Conservation (phyloP, 1,140 invertebrate genomes). For the Drosophila elegans region DNA sequence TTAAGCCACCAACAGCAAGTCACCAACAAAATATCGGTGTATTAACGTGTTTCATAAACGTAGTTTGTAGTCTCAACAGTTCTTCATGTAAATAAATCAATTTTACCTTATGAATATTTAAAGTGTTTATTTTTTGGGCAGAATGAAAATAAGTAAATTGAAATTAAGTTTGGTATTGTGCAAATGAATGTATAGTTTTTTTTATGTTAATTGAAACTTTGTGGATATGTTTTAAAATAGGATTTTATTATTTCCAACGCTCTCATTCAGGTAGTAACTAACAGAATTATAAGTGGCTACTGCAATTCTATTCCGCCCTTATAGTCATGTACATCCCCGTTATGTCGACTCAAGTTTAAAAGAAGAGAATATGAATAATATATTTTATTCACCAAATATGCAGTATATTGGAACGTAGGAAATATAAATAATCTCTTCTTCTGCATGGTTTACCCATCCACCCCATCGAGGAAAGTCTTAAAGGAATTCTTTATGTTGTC, state of each 20-base stretch:
- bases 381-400: constrained; percentile 6
- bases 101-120: constrained; percentile 39
- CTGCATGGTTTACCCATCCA: constrained; percentile 61
- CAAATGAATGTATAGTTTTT: too few species aligned
- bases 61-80: constrained; percentile 51
- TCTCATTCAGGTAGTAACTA: too few species aligned
- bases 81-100: constrained; percentile 69
- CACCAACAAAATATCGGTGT: constrained; percentile 34
- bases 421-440: constrained; percentile 16
- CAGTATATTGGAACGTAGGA: constrained; percentile 8
- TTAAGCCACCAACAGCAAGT: constrained; percentile 51
- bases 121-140: not conserved
- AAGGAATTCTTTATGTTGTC: constrained; percentile 86
- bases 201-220: too few species aligned
- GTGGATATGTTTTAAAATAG: too few species aligned
- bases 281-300: too few species aligned
- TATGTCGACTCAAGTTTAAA: too few species aligned
- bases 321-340: too few species aligned
- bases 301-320: too few species aligned
- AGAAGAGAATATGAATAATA: not conserved
- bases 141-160: too few species aligned
- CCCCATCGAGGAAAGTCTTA: constrained; percentile 86
- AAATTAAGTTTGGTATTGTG: too few species aligned
- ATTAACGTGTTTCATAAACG: constrained; percentile 65
- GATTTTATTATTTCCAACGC: too few species aligned